phyloP scores from a whole-genome alignment of 2,888 invertebrate genomes.

The Parnassius smintheus region DNA sequence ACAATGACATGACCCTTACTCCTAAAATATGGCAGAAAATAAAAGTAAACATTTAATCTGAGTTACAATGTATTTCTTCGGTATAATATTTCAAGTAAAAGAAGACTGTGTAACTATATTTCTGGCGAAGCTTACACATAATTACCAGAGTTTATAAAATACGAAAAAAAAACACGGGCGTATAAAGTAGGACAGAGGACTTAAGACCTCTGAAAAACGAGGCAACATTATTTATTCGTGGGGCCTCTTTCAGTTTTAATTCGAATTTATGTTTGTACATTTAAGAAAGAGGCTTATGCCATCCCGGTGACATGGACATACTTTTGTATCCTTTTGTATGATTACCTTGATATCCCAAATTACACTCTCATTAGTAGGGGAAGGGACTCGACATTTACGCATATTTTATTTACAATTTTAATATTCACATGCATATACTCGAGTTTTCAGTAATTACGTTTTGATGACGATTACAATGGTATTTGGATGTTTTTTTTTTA shows the following conservation, averaged over 20 bases:
- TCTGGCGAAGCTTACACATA: conserved; percentile 57
- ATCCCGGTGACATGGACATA: conserved; percentile 45
- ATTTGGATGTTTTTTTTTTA: not conserved
- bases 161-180: conserved; percentile 61
- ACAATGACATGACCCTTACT: too few species aligned
- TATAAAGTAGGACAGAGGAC: conserved; percentile 62
- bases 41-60: not conserved
- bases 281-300: conserved; percentile 66
- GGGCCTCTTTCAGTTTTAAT: conserved; percentile 72
- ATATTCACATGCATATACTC: not conserved
- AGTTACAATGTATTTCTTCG: not conserved
- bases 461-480: not conserved
- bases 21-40: too few species aligned
- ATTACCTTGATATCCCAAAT: conserved; percentile 34
- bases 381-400: not conserved
- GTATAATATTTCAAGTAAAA: conserved; percentile 20
- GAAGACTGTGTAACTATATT: conserved; percentile 40
- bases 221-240: conserved; percentile 68
- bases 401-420: not conserved
- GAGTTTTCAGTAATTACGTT: not conserved
- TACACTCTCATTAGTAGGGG: conserved; percentile 3
- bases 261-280: conserved; percentile 76
- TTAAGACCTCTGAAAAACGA: conserved; percentile 76
- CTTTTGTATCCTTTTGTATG: conserved; percentile 44
- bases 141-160: conserved; percentile 68